These are phyloP conservation scores for Ophonus ardosiacus DNA, from an alignment of 2,888 invertebrate genomes.

Conservation along the genomic window DNA sequence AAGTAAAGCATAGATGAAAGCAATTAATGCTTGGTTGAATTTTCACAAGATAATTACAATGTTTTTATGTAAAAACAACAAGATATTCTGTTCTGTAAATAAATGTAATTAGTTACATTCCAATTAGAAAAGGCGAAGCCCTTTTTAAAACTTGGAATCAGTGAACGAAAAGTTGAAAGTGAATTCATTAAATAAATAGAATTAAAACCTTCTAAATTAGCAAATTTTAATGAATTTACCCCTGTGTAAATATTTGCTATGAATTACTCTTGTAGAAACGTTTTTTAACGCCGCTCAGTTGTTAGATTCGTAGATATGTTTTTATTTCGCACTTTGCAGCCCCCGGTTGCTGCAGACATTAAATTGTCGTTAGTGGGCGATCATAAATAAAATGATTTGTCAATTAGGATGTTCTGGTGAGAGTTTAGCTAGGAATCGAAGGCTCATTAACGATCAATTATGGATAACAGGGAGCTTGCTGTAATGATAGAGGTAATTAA, in stretches of 20 bases:
- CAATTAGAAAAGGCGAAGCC: not conserved
- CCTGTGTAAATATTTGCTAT: conserved; percentile 10
- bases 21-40: too few species aligned
- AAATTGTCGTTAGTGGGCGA: conserved; percentile 27
- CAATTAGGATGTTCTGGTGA: conserved; percentile 2
- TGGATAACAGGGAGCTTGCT: not conserved
- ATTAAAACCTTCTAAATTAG: not conserved
- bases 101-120: not conserved
- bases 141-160: not conserved
- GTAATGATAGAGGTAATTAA: not conserved
- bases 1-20: too few species aligned
- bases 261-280: conserved; percentile 3
- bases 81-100: not conserved
- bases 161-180: not conserved
- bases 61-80: not conserved
- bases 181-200: not conserved
- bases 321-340: conserved; percentile 11
- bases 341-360: not conserved
- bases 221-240: not conserved
- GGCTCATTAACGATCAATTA: conserved; percentile 44
- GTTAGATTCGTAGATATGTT: conserved; percentile 6
- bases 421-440: not conserved
- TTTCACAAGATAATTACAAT: too few species aligned
- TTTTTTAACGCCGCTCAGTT: not conserved
- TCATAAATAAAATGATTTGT: conserved; percentile 43